These are phyloP conservation scores for Sporophila hypoxantha DNA, from an alignment of 2,113 vertebrate species.

Conservation along the genomic window DNA sequence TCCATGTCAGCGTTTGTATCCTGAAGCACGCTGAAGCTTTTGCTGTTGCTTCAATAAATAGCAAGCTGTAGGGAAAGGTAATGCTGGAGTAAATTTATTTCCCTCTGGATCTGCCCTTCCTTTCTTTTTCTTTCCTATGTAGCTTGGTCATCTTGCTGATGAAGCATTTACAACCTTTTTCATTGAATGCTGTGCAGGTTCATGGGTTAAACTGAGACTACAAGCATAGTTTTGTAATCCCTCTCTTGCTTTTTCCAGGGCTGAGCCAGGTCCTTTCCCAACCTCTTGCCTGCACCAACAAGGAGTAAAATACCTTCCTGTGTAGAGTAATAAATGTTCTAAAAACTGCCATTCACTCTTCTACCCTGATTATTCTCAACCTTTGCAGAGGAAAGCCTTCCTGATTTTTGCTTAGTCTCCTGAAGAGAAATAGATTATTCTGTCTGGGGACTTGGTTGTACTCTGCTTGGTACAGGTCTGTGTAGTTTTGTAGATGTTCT, in stretches of 20 bases:
- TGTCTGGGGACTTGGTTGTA: background rate
- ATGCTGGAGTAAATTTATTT: background rate
- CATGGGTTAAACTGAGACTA: background rate
- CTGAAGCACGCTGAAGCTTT: background rate
- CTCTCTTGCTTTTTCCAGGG: background rate
- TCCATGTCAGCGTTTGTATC: slow-evolving; percentile 18
- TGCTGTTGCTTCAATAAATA: slow-evolving; percentile 38
- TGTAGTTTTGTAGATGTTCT: background rate
- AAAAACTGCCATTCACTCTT: background rate
- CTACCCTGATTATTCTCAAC: background rate
- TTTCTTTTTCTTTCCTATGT: background rate
- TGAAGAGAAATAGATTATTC: background rate
- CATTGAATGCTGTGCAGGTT: background rate
- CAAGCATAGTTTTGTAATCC: background rate
- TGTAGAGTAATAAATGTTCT: background rate
- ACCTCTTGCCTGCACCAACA: background rate
- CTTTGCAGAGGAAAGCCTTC: background rate
- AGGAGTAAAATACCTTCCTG: background rate
- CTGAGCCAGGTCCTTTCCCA: background rate
- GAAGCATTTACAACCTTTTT: background rate
- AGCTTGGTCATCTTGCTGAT: background rate
- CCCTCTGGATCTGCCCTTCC: background rate
- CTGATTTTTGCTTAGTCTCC: background rate
- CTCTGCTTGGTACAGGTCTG: background rate
- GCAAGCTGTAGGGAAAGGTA: background rate